Evolutionary conservation across 2,888 invertebrate species (phyloP), one percentile per base, ranked within the genome.

Genomic region (Lepidocyrtinus sp.): DNA sequence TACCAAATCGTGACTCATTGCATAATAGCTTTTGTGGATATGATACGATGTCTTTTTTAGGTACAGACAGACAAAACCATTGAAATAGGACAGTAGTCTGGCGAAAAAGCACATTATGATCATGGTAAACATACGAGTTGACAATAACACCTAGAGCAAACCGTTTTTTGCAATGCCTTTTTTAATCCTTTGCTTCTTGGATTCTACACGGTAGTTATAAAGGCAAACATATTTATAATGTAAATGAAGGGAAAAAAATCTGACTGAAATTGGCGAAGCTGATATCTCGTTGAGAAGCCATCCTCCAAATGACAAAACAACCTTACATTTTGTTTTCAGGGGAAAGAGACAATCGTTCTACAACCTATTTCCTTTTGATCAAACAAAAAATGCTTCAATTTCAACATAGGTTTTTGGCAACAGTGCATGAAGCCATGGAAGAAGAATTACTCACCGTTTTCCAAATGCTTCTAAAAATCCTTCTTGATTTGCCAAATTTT

Each of bases 401-500:
- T 77, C 77, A 59, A 46, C 69, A 70, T 65, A 76, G 65, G 64
- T 77, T 77, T 77, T 77, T 77, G 77, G 77, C 77, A 77, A 69
- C 71, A 71, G 77, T 77, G 77, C 77, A 77, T 77, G 69, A 77
- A 71, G 65, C 65, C 77, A 65, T 77, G 77, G 77, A 77, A 77
- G 77, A 77, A 77, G 71, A 65, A 77, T 77, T 77, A 65, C 76
- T 70, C 76, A 71, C 25, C 59, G 70, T 77, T 77, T 65, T 77
- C 65, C 75, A 77, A 70, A 77, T 77, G 70, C 76, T 70, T 76
- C 25, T 64, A 55, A 63, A n/a, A 55, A 69, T 69, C 76, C 24
- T 64, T 50, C 63, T 76, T 76, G 76, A 76, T 76, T 76, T 76
- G 76, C 76, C 76, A 76, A 76, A 76, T 76, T 75, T 76, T 76